A percentile compares a stretch with the other conserved stretches of the same genome.
Evolutionary conservation across 2,888 invertebrate species (phyloP).

Genomic region (Tetropium fuscum): DNA sequence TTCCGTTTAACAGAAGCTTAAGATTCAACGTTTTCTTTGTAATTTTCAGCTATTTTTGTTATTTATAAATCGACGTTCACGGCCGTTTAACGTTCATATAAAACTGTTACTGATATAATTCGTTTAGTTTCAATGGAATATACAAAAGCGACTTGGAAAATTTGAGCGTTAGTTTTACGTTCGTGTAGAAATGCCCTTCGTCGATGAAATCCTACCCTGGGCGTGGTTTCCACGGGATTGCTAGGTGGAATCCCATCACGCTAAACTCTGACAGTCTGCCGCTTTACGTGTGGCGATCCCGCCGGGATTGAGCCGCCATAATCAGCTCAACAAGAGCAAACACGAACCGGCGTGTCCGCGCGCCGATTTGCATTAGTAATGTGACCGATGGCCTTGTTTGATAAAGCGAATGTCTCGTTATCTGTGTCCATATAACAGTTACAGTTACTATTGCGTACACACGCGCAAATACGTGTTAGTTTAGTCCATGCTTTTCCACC

Average conservation of each 20-base stretch:
- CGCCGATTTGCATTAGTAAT: constrained; percentile 61
- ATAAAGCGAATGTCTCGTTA: constrained; percentile 57
- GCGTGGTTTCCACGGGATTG: neutral
- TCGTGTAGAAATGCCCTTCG: too few species aligned
- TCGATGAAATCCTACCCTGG: too few species aligned
- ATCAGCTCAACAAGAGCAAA: constrained; percentile 57
- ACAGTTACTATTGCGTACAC: constrained; percentile 48
- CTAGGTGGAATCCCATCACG: neutral
- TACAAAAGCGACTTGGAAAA: too few species aligned
- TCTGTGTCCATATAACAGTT: constrained; percentile 47
- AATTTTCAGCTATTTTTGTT: too few species aligned
- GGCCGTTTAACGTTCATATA: too few species aligned
- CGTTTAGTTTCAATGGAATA: too few species aligned
- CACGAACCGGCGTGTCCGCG: constrained; percentile 55
- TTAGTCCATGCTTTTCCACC: constrained; percentile 7
- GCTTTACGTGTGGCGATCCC: neutral
- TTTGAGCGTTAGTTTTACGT: too few species aligned
- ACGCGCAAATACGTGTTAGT: constrained; percentile 25
- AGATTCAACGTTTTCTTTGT: too few species aligned
- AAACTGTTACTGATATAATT: too few species aligned
- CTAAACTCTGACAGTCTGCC: neutral
- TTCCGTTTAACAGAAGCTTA: too few species aligned
- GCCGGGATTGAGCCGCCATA: constrained; percentile 41
- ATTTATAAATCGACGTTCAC: too few species aligned
- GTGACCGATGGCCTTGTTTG: constrained; percentile 60